Evolutionary conservation across 1,140 invertebrate genomes (phyloP), one percentile per base, ranked within the genome.

Genomic region (Conopomorpha cramerella): DNA sequence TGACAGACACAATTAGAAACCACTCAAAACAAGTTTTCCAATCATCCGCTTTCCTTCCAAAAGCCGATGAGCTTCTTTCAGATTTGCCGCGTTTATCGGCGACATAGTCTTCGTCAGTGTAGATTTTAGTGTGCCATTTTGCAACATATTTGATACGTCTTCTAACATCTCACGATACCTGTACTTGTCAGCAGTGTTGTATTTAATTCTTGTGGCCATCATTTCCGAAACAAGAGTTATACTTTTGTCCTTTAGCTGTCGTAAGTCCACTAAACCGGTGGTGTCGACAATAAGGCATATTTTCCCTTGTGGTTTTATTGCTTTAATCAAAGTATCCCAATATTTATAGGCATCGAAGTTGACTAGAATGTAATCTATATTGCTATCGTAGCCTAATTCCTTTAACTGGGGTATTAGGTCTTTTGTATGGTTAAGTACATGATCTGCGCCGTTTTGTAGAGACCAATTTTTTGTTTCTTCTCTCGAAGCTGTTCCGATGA

Each of bases 271-370:
- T 7, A 56, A 41, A 12, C 56, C 62, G 44, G 56, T 64, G 34
- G 59, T 60, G 16, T 74, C 67, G 8, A 68, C 67, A 27, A 74
- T 42, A 6, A 70, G 39, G 41, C 67, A 74, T 26, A 74, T 74
- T 35, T 43, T 68, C 2, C 70, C 66, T 36, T 71, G 63, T 12
- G 66, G 57, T 35, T 70, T 74, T 8, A 63, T 66, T 16, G 43
- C 48, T 42, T 55, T 52, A 52, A 64, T 68, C 28, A 74, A 36
- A 2, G 51, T 61, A 29, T 70, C 43, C 70, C 70, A 74, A 25
- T 72, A 74, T 27, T 63, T 63, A 36, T 44, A 62, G 4, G 70
- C 66, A 45, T 74, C 66, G 43, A 60, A 72, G 29, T 74, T 72
- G 0, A 64, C 56, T 30, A 74, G 31, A 36, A 74, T 70, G 28